Evolutionary conservation across 1,140 invertebrate species (phyloP), one percentile per base, ranked within the genome.

Genomic region (Propsilocerus akamusi): DNA sequence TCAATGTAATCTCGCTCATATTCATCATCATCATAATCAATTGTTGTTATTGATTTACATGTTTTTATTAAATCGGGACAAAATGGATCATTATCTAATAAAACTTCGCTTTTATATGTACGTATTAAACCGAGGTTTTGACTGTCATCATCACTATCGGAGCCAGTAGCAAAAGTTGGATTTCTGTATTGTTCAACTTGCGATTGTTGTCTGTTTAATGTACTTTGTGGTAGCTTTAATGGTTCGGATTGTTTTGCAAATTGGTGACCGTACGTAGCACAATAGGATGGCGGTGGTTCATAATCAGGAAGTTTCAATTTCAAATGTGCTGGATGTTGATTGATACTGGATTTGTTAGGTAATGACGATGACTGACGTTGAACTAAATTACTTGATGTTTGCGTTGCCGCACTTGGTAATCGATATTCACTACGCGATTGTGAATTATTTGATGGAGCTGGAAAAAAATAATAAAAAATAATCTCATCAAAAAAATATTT

Each of bases 141-240:
- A 41, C 34, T 41, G 34, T 30, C 14, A 41, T 41, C 34, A 41
- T 41, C 34, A 41, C 34, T 41, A 41, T 41, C 34, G 22, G 34
- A 41, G 14, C 17, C 34, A 41, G 34, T n/a, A n/a, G n/a, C n/a
- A n/a, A n/a, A 41, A 41, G 22, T 14, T 20, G 14, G 34, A 41
- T 17, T n/a, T 41, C 34, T 41, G 22, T 41, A 41, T 41, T 41
- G 14, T 41, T 41, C 34, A 20, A 41, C 14, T 8, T 20, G 34
- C 10, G 34, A 41, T 41, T 20, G n/a, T n/a, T n/a, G n/a, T n/a
- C n/a, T n/a, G n/a, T n/a, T n/a, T n/a, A n/a, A n/a, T n/a, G n/a
- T n/a, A n/a, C 34, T 14, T 41, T 10, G 12, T 20, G 12, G 34
- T 5, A 20, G 17, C 17, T 5, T 41, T 17, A 41, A 20, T 41